Evolutionary conservation across 2,113 vertebrate genomes (phyloP).

Genomic region (Pleuronectes platessa): DNA sequence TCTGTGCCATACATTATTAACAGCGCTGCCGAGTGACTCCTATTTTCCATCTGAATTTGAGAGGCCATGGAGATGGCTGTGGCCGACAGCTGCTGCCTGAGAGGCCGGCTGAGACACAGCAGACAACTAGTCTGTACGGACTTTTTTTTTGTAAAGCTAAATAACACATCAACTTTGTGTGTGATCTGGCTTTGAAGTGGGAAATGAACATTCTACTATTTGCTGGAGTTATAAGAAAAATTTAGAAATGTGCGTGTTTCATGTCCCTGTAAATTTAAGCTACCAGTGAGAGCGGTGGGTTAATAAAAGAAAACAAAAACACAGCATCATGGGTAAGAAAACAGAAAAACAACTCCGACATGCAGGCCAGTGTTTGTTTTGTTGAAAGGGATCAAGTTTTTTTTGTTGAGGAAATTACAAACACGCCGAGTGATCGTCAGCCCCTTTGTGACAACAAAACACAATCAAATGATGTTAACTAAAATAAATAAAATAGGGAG

Average conservation of each 20-base stretch:
- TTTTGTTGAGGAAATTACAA: slow-evolving; percentile 45
- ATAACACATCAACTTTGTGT: slow-evolving; percentile 1
- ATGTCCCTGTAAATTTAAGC: slow-evolving; percentile 61
- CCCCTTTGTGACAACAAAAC: slow-evolving; percentile 87
- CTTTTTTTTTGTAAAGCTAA: slow-evolving; percentile 5
- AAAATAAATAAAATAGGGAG: slow-evolving; percentile 36
- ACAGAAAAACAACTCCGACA: slow-evolving; percentile 81
- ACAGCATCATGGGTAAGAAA: slow-evolving; percentile 77
- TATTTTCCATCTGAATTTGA: slow-evolving; percentile 81
- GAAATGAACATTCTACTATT: background rate
- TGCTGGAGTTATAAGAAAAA: slow-evolving; percentile 4
- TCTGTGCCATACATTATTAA: slow-evolving; percentile 81
- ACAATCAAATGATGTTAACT: slow-evolving; percentile 74
- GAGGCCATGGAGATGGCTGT: slow-evolving; percentile 73
- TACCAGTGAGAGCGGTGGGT: slow-evolving; percentile 81
- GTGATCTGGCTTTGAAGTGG: background rate
- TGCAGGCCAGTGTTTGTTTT: slow-evolving; percentile 89
- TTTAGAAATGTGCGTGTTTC: background rate
- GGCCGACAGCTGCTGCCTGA: slow-evolving; percentile 74
- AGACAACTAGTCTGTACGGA: slow-evolving; percentile 6
- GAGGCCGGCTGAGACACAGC: slow-evolving; percentile 39
- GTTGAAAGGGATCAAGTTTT: slow-evolving; percentile 81
- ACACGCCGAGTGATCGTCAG: slow-evolving; percentile 86
- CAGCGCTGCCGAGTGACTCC: slow-evolving; percentile 70
- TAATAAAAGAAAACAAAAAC: slow-evolving; percentile 77